Percentiles rank a stretch among this genome's conserved stretches.
Conservation (phyloP, 2,888 invertebrate species). For the Malachius bipustulatus region DNA sequence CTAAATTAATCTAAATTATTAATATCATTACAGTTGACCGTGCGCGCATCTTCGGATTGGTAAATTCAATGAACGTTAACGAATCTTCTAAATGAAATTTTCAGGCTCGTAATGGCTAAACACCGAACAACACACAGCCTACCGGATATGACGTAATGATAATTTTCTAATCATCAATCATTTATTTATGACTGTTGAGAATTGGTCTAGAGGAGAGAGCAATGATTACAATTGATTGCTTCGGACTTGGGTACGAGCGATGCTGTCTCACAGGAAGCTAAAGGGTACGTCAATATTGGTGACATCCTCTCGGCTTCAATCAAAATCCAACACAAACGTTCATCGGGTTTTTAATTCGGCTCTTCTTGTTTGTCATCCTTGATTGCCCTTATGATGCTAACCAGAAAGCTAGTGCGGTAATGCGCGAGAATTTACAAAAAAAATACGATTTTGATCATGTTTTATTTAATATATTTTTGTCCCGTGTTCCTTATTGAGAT, state of each 20-base stretch:
- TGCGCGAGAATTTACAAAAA: too few relatives aligned
- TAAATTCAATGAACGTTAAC: too few relatives aligned
- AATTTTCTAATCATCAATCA: constrained; percentile 40
- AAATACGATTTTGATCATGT: too few relatives aligned
- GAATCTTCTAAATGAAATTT: too few relatives aligned
- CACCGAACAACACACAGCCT: too few relatives aligned
- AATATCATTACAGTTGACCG: too few relatives aligned
- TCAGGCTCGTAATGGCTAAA: too few relatives aligned
- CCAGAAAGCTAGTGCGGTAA: too few relatives aligned
- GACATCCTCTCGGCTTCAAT: constrained; percentile 24
- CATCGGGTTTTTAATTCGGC: constrained; percentile 10
- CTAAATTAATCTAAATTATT: too few relatives aligned
- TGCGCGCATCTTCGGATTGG: too few relatives aligned
- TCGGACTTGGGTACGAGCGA: constrained; percentile 24
- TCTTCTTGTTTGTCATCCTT: background rate
- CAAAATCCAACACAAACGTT: constrained; percentile 10
- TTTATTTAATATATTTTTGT: too few relatives aligned
- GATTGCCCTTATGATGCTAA: background rate
- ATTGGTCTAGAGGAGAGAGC: constrained; percentile 30
- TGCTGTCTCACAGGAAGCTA: constrained; percentile 20
- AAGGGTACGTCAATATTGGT: constrained; percentile 27
- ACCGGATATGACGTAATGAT: constrained; percentile 37
- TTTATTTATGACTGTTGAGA: constrained; percentile 38
- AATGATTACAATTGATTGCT: constrained; percentile 27
- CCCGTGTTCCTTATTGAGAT: too few relatives aligned